Evolutionary conservation across 2,113 vertebrate species (phyloP), one percentile per base, ranked within the genome.

Genomic region (Poeciliopsis prolifica): DNA sequence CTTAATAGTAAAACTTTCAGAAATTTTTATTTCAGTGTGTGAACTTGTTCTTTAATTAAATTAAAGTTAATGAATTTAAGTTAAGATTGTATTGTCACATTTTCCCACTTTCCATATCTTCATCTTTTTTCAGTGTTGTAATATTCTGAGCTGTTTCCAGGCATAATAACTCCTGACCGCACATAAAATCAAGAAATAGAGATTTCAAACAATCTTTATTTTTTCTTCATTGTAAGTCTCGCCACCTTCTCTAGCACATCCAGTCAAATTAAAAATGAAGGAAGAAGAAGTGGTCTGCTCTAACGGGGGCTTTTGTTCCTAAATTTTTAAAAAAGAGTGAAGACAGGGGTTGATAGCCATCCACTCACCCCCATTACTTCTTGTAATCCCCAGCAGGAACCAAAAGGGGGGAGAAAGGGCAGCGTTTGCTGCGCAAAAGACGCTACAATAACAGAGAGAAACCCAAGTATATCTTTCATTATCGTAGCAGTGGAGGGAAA

Each of bases 361-460:
- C 81, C 82, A 77, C 74, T 86, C 65, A 79, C 70, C 83, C 73
- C 72, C 74, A 81, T 75, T 77, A 65, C 74, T 82, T 79, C 69
- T 79, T 30, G 67, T 94, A 94, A 95, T 95, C 93, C 93, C 72
- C 65, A 63, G 74, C 80, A 88, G 93, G 93, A 94, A 95, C 92
- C 70, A 15, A 91, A 94, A 91, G 91, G 86, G 82, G 84, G 92
- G 94, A 89, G 94, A 94, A 93, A 93, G 80, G 70, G 40, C 35
- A 61, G 75, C 26, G 85, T 83, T 85, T 87, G 84, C 86, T 81
- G 72, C 88, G 79, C 66, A 48, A 77, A 87, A 84, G 81, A 92
- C 82, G 87, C 85, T 91, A 90, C 87, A 91, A 93, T 93, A 94
- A 95, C 92, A 94, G 78, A 86, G 76, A 67, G 85, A 76, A 87